Evolutionary conservation across 1,140 invertebrate species (phyloP), one percentile per base, ranked within the genome.

Genomic region (Diploscapter pachys): DNA sequence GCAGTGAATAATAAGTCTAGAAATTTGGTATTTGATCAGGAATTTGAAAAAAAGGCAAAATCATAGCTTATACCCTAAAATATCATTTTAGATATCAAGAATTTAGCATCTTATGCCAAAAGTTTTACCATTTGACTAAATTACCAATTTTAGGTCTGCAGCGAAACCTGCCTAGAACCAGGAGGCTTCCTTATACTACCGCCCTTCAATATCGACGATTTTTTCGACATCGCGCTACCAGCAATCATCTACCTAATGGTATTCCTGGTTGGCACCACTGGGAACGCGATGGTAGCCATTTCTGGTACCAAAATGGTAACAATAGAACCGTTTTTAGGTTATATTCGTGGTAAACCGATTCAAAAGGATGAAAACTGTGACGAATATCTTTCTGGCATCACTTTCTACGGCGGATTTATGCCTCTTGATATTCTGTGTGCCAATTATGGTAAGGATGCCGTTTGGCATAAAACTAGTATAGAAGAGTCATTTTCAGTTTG

Each of bases 341-440:
- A 79, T 79, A 3, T 79, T 79, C 53, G 78, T 79, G 54, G 78
- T 79, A 3, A 79, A 79, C 6, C 79, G 81, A 55, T 86, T 86
- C 73, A 66, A 88, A 65, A 84, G 89, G 65, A 90, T 90, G 85
- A 85, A 88, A 75, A 90, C 82, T 80, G 88, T 91, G 3, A 92
- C 91, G 4, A 92, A 92, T 78, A 88, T 91, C 4, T 92, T 92
- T 78, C 85, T 92, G 48, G 89, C 90, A 3, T 90, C 90, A 80
- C 84, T 92, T 50, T 90, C 91, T 4, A 89, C 89, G 2, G 91
- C 91, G 2, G 91, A 92, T 86, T 87, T 92, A 2, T 86, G 92
- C 11, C 87, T 92, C 5, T 90, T 92, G 67, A 86, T 90, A 51
- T 88, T 92, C 79, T 92, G 91, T 85, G 90, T 92, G 68, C 91